A percentile compares a stretch with the other conserved stretches of the same genome.
These are phyloP conservation scores for Drosophila kokeensis DNA, from an alignment of 2,888 invertebrate genomes.

Conservation along the genomic window DNA sequence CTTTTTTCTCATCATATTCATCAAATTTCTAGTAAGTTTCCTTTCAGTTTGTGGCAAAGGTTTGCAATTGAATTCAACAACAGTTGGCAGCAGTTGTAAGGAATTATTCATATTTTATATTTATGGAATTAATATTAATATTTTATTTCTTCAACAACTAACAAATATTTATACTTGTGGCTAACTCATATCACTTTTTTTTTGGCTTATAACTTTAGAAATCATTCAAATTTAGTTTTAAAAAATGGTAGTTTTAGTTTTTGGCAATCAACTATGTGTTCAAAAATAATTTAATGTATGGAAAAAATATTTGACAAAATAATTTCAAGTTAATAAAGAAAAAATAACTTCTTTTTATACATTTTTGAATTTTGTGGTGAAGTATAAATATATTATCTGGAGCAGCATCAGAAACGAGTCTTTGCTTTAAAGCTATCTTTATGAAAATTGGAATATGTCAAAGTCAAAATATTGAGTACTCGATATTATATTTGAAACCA, in stretches of 20 bases:
- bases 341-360: fast-evolving
- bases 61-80: neutral
- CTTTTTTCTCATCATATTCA: neutral
- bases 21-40: neutral
- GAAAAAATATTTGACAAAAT: neutral
- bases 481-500: fast-evolving
- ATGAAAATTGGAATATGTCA: neutral
- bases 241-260: neutral
- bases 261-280: neutral
- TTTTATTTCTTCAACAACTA: neutral
- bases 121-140: neutral
- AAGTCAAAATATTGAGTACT: neutral
- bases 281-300: neutral
- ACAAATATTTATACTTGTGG: neutral
- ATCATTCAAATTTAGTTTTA: neutral
- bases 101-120: neutral
- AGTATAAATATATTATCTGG: too few relatives aligned
- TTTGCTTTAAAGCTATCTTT: neutral
- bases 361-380: neutral
- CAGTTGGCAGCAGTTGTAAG: neutral
- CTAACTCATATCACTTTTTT: neutral
- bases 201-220: neutral
- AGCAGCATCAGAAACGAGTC: too few relatives aligned
- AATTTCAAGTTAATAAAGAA: neutral
- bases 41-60: neutral